Conservation (phyloP, 1,140 invertebrate genomes). For the Littorina saxatilis region DNA sequence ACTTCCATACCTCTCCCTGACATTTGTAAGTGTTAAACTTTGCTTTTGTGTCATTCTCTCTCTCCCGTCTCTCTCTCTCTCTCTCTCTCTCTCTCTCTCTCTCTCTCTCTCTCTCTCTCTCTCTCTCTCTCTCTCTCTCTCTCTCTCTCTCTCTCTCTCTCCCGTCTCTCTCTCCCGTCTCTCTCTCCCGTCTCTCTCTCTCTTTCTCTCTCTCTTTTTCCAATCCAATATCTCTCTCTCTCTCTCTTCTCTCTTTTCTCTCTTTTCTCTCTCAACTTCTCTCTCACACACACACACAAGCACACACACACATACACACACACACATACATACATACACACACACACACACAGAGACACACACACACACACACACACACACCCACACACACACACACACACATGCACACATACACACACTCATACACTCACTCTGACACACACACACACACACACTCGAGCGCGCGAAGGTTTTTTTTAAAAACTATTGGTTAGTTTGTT, state of each 20-base stretch:
- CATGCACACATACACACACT: too few species aligned
- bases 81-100: conserved; percentile 16
- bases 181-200: not conserved
- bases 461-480: too few species aligned
- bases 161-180: not conserved
- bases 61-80: not conserved
- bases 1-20: too few species aligned
- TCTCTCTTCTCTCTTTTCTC: not conserved
- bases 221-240: not conserved
- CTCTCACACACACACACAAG: too few species aligned
- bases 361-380: too few species aligned
- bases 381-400: too few species aligned
- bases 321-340: conserved; percentile 4
- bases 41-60: not conserved
- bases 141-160: conserved; percentile 12
- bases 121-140: conserved; percentile 11
- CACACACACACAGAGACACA: not conserved
- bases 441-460: too few species aligned
- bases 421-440: too few species aligned
- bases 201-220: not conserved
- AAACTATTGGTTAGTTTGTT: too few species aligned
- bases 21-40: not conserved
- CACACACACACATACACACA: not conserved
- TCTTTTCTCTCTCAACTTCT: not conserved
- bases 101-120: conserved; percentile 12